Base-by-base conservation (phyloP, 2,113 vertebrate genomes). In the Platysteira castanea region DNA sequence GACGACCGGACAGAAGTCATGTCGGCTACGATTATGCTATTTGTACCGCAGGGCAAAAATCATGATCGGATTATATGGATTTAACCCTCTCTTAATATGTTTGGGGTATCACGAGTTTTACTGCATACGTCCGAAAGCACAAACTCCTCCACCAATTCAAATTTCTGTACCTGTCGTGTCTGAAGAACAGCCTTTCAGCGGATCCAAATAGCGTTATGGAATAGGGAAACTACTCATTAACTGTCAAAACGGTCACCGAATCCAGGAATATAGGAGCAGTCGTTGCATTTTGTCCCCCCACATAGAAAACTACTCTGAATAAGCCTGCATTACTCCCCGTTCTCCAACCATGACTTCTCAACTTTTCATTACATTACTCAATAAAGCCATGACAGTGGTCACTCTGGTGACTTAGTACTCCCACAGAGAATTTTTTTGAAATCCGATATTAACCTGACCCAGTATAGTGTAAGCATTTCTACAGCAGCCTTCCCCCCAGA, bases 71-170 rank as follows among this genome's bases (percentile, higher is more conserved):
- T 15, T 14, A 76, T 11, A 19, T 9, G 11, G 15, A 60, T 37
- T 7, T 11, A 37, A 60, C 44, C 4, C 3, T 49, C 7, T 24
- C 21, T 15, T 35, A 47, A 15, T 19, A 14, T 2, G 2, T 39
- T 6, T 17, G 20, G 2, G 2, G 2, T 11, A 39, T 31, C 44
- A 31, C 4, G n/a, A 24, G 3, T 9, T 49, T 31, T 49, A 37
- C 60, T 63, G 18, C 37, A 30, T 21, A 63, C 11, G 9, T 21
- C 27, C 13, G 1, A 75, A 59, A 75, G 19, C 5, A 2, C 19
- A 31, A 47, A 59, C 3, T 30, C 15, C 33, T 23, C 11, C 9
- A 37, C 11, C 26, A 30, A 23, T 4, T 37, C 5, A 26, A 6
- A 7, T 5, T 37, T 75, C 37, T 23, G 6, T 22, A 59, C 1